A percentile compares a stretch with the other conserved stretches of the same genome.
Conservation (phyloP, 2,888 invertebrate species). For the Tineola bisselliella region DNA sequence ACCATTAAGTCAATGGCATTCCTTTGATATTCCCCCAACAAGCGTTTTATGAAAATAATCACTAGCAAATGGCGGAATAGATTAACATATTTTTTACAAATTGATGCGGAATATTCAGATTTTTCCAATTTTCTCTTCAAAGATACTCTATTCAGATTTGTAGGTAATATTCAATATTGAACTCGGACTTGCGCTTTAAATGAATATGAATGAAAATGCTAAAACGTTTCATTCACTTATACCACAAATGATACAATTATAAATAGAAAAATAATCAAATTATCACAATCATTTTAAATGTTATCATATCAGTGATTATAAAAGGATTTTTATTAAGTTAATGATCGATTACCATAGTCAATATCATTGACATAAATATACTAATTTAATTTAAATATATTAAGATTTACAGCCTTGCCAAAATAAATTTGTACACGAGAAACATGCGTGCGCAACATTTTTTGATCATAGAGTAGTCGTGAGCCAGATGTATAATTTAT, state of each 20-base stretch:
- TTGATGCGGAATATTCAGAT: conserved; percentile 57
- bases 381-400: too few relatives aligned
- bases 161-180: conserved; percentile 53
- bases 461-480: too few relatives aligned
- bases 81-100: conserved; percentile 51
- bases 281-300: too few relatives aligned
- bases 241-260: neutral
- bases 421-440: too few relatives aligned
- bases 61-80: conserved; percentile 36
- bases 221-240: neutral
- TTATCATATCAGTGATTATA: too few relatives aligned
- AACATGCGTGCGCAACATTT: too few relatives aligned
- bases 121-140: conserved; percentile 50
- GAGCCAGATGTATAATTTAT: too few relatives aligned
- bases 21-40: conserved; percentile 49
- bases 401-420: too few relatives aligned
- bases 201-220: conserved; percentile 35
- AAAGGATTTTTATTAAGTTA: too few relatives aligned
- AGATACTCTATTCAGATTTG: conserved; percentile 51
- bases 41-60: conserved; percentile 59
- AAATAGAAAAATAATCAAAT: neutral
- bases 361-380: too few relatives aligned
- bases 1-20: conserved; percentile 36
- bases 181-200: conserved; percentile 26
- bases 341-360: too few relatives aligned